Evolutionary conservation across 2,113 vertebrate species (phyloP).

Genomic region (Ceyx cyanopectus): DNA sequence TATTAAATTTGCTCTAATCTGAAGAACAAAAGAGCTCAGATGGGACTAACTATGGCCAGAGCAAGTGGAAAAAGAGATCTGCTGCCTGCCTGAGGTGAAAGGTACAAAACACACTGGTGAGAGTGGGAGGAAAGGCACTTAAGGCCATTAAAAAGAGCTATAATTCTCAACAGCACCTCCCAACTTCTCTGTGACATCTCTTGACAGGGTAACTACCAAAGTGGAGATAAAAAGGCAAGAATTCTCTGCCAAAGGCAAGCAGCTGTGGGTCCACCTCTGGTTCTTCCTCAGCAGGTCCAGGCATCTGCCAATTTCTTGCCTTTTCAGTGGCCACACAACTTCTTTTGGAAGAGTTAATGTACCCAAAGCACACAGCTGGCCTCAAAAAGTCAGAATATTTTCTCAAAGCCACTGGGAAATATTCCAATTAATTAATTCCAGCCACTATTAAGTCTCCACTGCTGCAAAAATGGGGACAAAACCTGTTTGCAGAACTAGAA

Average conservation of each 20-base stretch:
- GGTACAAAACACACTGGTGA: neutral
- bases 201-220: slow-evolving; percentile 48
- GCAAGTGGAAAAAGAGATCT: neutral
- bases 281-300: slow-evolving; percentile 33
- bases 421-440: neutral
- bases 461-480: neutral
- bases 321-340: neutral
- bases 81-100: neutral
- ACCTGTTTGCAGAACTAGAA: neutral
- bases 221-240: slow-evolving; percentile 35
- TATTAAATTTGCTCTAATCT: neutral
- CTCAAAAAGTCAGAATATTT: neutral
- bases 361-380: neutral
- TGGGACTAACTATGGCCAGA: neutral
- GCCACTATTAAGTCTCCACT: neutral
- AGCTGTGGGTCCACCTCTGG: slow-evolving; percentile 59
- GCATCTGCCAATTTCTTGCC: slow-evolving; percentile 35
- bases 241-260: slow-evolving; percentile 31
- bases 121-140: neutral
- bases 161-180: neutral
- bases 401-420: neutral
- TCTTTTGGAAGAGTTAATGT: neutral
- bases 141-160: neutral
- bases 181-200: neutral
- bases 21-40: neutral